A percentile compares a stretch with the other conserved stretches of the same genome.
Evolutionary conservation across 2,113 vertebrate genomes (phyloP).

Genomic region (Agapornis roseicollis): DNA sequence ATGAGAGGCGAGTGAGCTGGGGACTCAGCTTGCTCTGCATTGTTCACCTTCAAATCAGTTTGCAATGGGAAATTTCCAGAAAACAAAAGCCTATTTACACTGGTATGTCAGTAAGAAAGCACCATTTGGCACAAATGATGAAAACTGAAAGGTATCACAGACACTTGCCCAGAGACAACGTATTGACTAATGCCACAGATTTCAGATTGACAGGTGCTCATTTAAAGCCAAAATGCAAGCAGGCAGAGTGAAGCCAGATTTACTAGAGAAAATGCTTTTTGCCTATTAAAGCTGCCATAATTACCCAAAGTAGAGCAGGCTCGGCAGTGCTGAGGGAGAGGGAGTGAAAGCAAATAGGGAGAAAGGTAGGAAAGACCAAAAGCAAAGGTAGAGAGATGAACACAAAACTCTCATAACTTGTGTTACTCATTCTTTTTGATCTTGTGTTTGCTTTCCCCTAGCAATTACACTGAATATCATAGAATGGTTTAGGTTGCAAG

Average conservation of each 20-base stretch:
- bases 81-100: constrained; percentile 9
- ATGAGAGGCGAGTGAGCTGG: neutral
- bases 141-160: neutral
- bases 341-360: neutral
- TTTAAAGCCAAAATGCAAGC: neutral
- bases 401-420: neutral
- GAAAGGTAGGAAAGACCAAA: neutral
- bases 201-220: constrained; percentile 2
- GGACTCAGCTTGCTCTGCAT: neutral
- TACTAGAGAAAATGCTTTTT: neutral
- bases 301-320: neutral
- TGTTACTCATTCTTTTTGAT: constrained; percentile 4
- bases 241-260: neutral
- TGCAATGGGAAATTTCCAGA: constrained; percentile 1
- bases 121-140: neutral
- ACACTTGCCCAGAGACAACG: neutral
- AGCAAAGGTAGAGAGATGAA: neutral
- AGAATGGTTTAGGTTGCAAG: neutral
- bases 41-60: neutral
- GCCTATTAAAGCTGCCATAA: neutral
- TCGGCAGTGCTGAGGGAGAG: neutral
- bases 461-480: constrained; percentile 24
- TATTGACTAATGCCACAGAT: constrained; percentile 10
- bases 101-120: neutral
- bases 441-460: neutral